These are phyloP conservation scores for Drosophila triauraria DNA, from an alignment of 1,140 invertebrate genomes.

Conservation along the genomic window DNA sequence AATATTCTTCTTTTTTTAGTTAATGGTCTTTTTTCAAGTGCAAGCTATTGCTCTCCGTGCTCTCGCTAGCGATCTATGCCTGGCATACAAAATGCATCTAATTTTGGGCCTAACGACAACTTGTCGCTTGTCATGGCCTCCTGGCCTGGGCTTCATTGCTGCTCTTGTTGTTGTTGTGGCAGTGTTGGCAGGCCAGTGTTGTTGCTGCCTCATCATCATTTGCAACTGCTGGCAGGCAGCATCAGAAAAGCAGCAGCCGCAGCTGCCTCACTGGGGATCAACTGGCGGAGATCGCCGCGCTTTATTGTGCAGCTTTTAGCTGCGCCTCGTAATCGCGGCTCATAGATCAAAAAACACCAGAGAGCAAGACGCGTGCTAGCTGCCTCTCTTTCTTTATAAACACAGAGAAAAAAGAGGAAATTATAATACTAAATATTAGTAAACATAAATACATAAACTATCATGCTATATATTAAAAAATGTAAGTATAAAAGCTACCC, in stretches of 20 bases:
- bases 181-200: conserved; percentile 23
- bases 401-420: background rate
- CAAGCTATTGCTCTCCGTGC: conserved; percentile 19
- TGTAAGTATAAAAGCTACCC: too few relatives aligned
- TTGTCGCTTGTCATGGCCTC: conserved; percentile 77
- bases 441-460: too few relatives aligned
- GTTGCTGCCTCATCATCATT: conserved; percentile 75
- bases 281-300: conserved; percentile 46
- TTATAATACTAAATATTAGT: too few relatives aligned
- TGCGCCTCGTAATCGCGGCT: conserved; percentile 62
- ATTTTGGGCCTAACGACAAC: conserved; percentile 81
- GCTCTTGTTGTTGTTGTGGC: conserved; percentile 14
- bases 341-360: conserved; percentile 54
- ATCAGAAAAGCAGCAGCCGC: conserved; percentile 30
- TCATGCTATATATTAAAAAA: too few relatives aligned
- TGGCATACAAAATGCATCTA: conserved; percentile 79
- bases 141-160: conserved; percentile 29
- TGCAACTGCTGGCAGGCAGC: conserved; percentile 69
- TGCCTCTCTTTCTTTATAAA: conserved; percentile 33
- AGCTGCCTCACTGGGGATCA: conserved; percentile 63
- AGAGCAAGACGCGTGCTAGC: conserved; percentile 34
- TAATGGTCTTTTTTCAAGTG: conserved; percentile 4
- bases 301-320: conserved; percentile 75
- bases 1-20: too few relatives aligned
- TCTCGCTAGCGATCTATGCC: conserved; percentile 26